Evolutionary conservation across 2,797 vertebrate species (phyloP).

Genomic region (Eospalax fontanierii): DNA sequence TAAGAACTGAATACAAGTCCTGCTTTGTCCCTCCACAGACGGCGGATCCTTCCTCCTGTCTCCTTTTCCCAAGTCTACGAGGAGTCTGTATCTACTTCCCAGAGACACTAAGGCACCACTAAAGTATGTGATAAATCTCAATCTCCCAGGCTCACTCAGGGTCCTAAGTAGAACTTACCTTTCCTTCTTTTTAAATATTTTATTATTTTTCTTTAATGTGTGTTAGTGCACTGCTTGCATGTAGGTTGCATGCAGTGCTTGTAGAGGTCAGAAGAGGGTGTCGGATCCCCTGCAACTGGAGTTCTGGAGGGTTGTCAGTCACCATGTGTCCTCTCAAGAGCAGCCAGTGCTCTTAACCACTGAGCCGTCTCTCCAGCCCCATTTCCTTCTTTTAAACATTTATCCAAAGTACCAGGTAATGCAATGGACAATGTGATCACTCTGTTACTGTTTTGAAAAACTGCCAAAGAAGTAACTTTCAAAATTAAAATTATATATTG

Average conservation of each 20-base stretch:
- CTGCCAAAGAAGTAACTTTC: not conserved
- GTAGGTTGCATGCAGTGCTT: no score
- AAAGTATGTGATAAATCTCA: not conserved
- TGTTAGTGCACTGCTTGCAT: no score
- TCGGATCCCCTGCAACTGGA: no score
- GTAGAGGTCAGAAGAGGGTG: no score
- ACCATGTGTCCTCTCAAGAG: no score
- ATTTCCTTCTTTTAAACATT: constrained; percentile 5
- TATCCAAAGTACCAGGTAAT: not conserved
- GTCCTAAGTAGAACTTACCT: not conserved
- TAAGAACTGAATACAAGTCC: not conserved
- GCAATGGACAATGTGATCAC: not conserved
- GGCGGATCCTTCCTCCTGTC: not conserved
- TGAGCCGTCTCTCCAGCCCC: no score
- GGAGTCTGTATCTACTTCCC: not conserved
- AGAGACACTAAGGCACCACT: not conserved
- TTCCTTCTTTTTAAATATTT: constrained; percentile 1
- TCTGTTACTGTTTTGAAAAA: constrained; percentile 41
- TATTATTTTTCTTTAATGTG: no score
- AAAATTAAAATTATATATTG: constrained; percentile 21
- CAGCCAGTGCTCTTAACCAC: no score
- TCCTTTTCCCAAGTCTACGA: not conserved
- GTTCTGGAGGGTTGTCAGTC: no score
- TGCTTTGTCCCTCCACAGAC: not conserved
- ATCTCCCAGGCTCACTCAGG: not conserved